Evolutionary conservation across 2,113 vertebrate genomes (phyloP), one percentile per base, ranked within the genome.

Genomic region (Dinomys branickii): DNA sequence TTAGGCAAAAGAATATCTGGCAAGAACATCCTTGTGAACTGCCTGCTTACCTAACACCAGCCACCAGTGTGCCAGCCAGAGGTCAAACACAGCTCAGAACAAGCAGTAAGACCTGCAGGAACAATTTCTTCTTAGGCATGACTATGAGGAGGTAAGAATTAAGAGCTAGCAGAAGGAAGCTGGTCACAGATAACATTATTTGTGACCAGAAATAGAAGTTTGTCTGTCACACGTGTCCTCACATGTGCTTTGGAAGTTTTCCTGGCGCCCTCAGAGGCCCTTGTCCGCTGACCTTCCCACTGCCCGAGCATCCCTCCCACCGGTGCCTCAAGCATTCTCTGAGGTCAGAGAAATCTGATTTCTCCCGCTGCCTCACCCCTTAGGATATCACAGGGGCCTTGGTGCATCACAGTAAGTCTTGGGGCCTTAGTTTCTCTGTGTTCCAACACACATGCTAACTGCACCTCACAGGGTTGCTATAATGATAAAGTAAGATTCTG

Each of bases 11-110:
- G 50, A 86, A 85, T 56, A 65, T 87, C 33, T 58, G 52, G 47
- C 24, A 47, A 61, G 47, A n/a, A 81, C 16, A 56, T 38, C n/a
- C 35, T 84, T 50, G 28, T 50, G 52, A 95, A 61, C 13, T 5
- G 1, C 7, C 16, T 44, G 28, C 38, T 88, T 58, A 84, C 30
- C n/a, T 47, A 81, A 80, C 19, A 58, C 6, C 2, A 38, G 56
- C 65, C 35, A 90, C 83, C 78, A 58, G 4, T 20, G 38, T 38
- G 41, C 56, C 22, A 58, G 56, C 2, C 38, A 38, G 50, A 89
- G 52, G 67, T 61, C 69, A 85, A 78, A 58, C 54, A 90, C 30
- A 87, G 84, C n/a, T 90, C 84, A 87, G 50, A 94, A 87, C 2
- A 50, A 88, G 56, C 54, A 65, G n/a, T 1, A 35, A 85, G 75